Percentiles rank a stretch among this genome's conserved stretches.
phyloP scores from a whole-genome alignment of 2,113 vertebrate genomes.

The Rhinichthys klamathensis region DNA sequence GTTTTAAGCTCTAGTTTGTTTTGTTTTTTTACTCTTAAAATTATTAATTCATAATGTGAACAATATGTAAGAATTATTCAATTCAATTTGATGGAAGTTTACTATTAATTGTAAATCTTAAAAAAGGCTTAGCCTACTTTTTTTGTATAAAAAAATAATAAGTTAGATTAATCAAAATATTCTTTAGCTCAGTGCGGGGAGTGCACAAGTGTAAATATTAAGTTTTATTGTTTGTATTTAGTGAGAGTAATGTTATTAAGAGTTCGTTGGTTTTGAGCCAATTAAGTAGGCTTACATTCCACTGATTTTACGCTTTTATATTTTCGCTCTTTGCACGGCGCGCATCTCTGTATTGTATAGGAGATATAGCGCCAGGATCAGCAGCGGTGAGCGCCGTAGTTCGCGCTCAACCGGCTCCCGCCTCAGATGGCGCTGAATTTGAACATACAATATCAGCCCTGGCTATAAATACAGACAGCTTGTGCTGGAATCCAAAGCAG shows the following conservation, averaged over 20 bases:
- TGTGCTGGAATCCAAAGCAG: constrained; percentile 7
- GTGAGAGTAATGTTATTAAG: neutral
- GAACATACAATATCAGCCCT: constrained; percentile 32
- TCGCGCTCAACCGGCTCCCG: constrained; percentile 56
- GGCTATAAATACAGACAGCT: constrained; percentile 56
- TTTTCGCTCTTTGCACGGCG: neutral
- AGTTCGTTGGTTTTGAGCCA: neutral
- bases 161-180: too few relatives aligned
- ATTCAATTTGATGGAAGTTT: too few relatives aligned
- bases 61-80: too few relatives aligned
- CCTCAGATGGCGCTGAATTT: constrained; percentile 54
- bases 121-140: too few relatives aligned
- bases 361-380: constrained; percentile 3
- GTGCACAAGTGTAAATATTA: neutral
- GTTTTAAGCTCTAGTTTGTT: too few relatives aligned
- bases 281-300: neutral
- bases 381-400: constrained; percentile 46
- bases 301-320: neutral
- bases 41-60: too few relatives aligned
- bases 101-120: too few relatives aligned
- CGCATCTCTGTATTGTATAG: neutral
- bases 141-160: too few relatives aligned
- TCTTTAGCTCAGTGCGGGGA: too few relatives aligned
- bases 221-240: neutral
- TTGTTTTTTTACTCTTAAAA: too few relatives aligned